A percentile compares a stretch with the other conserved stretches of the same genome.
Evolutionary conservation across 2,888 invertebrate genomes (phyloP).

Genomic region (Cataglyphis albicans): DNA sequence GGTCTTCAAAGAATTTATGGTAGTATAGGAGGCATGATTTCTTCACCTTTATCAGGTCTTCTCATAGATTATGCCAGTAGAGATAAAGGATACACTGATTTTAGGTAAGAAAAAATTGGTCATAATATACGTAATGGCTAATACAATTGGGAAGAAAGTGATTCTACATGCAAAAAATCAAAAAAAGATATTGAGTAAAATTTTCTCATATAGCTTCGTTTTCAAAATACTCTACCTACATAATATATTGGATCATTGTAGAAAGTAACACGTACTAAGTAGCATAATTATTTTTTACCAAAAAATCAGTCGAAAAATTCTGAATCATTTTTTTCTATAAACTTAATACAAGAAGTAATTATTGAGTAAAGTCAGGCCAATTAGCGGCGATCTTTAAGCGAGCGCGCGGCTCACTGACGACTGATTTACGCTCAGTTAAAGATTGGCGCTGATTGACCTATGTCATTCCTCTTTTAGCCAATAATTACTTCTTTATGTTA

Average conservation of each 20-base stretch:
- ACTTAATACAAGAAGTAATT: no score
- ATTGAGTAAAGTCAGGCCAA: no score
- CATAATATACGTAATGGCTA: not conserved
- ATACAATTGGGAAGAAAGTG: not conserved
- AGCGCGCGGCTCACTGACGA: no score
- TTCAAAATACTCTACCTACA: not conserved
- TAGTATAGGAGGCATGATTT: constrained; percentile 92
- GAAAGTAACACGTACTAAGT: no score
- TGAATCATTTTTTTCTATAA: no score
- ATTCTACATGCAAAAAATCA: not conserved
- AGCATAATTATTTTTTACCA: no score
- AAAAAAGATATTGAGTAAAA: not conserved
- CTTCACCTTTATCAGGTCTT: constrained; percentile 91
- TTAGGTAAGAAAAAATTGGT: constrained; percentile 87
- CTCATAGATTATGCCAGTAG: constrained; percentile 91
- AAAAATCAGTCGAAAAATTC: no score
- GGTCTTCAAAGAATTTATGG: constrained; percentile 92
- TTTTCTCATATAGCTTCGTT: not conserved
- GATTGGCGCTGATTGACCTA: no score
- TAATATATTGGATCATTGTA: not conserved
- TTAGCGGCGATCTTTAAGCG: no score
- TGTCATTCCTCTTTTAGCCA: no score
- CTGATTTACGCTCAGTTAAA: no score
- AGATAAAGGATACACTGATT: constrained; percentile 91
- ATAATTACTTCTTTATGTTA: no score